These are phyloP conservation scores for Torymus auratus DNA, from an alignment of 2,888 invertebrate genomes.

Conservation along the genomic window DNA sequence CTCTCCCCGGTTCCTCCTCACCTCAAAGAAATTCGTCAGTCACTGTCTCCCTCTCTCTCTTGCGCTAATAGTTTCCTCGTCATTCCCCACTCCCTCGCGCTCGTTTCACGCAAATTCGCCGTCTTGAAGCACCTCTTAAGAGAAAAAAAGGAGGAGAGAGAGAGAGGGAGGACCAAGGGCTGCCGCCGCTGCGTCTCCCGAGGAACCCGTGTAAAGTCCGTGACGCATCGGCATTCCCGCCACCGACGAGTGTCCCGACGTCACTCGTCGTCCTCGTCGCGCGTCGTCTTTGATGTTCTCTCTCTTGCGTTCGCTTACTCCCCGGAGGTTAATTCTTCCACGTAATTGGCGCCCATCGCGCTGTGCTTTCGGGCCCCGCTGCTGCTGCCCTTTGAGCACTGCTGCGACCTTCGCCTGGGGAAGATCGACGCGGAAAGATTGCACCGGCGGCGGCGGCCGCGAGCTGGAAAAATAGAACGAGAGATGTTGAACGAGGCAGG, in stretches of 20 bases:
- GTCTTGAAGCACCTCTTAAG: slow-evolving; percentile 58
- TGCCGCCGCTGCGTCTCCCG: slow-evolving; percentile 62
- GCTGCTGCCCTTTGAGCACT: slow-evolving; percentile 32
- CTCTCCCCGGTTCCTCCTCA: not conserved
- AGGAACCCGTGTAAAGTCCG: slow-evolving; percentile 67
- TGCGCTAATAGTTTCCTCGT: slow-evolving; percentile 48
- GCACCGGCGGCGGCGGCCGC: not conserved
- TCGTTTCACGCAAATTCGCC: slow-evolving; percentile 73
- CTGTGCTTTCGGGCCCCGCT: not conserved
- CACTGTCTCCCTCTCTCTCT: slow-evolving; percentile 18
- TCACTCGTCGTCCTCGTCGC: slow-evolving; percentile 30
- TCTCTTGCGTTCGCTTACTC: not conserved
- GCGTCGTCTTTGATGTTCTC: slow-evolving; percentile 55
- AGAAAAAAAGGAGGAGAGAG: not conserved
- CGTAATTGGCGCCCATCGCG: slow-evolving; percentile 37
- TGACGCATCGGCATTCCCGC: slow-evolving; percentile 66
- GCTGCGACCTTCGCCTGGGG: slow-evolving; percentile 42
- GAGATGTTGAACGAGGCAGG: slow-evolving; percentile 37
- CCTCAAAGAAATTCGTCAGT: slow-evolving; percentile 50
- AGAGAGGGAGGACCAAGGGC: not conserved
- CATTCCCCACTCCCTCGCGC: slow-evolving; percentile 37
- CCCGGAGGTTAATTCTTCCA: slow-evolving; percentile 58
- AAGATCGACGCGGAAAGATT: slow-evolving; percentile 48
- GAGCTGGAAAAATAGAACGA: slow-evolving; percentile 35
- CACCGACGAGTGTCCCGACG: slow-evolving; percentile 40